These are phyloP conservation scores for Bovichtus variegatus DNA, from an alignment of 2,797 vertebrate species.

Conservation along the genomic window DNA sequence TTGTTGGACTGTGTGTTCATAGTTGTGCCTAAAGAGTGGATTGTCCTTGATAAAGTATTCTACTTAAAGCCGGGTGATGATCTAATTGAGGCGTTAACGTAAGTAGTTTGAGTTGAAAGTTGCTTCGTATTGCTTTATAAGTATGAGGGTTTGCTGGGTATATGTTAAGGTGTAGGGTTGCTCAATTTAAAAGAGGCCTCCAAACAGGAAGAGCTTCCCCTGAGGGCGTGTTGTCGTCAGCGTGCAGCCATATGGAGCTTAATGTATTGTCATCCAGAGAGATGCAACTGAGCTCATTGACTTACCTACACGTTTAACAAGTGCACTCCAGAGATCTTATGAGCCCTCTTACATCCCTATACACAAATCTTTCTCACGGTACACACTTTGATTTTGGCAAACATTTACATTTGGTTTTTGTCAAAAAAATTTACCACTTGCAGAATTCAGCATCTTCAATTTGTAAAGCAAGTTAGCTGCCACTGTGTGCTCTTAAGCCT, in stretches of 20 bases:
- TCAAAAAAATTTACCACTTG: background rate
- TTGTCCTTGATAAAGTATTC: conserved; percentile 18
- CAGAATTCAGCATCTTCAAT: conserved; percentile 33
- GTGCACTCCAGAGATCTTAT: conserved; percentile 45
- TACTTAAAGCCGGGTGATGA: background rate
- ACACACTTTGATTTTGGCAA: conserved; percentile 8
- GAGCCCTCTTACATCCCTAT: conserved; percentile 37
- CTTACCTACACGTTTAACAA: conserved; percentile 56
- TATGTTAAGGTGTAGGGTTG: background rate
- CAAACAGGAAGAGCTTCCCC: conserved; percentile 1
- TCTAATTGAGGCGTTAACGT: background rate
- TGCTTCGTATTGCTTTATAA: conserved; percentile 14
- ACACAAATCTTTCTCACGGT: conserved; percentile 30
- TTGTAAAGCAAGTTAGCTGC: conserved; percentile 32
- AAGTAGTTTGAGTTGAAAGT: background rate
- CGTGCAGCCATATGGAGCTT: conserved; percentile 29
- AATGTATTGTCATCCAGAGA: conserved; percentile 45
- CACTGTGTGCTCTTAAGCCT: conserved; percentile 23
- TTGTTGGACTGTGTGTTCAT: background rate
- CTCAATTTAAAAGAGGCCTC: conserved; percentile 9
- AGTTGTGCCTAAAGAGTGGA: background rate
- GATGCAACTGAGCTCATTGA: conserved; percentile 46
- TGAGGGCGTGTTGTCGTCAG: conserved; percentile 30
- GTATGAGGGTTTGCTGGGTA: background rate
- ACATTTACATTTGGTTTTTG: conserved; percentile 2